Base-by-base conservation (phyloP, 2,113 vertebrate species). In the Pachypanchax playfairii region DNA sequence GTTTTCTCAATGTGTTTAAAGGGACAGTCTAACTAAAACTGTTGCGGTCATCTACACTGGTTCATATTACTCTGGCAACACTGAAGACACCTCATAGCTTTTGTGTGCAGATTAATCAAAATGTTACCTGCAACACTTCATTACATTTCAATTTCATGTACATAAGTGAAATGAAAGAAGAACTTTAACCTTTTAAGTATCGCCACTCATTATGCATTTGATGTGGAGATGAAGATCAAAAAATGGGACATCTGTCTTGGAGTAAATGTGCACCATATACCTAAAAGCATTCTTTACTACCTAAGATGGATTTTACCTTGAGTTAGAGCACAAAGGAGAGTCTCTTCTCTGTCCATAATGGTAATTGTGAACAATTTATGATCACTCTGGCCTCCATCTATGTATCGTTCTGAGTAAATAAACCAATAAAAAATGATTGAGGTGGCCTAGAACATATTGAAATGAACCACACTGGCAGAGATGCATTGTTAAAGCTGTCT, bases 391-490 rank as follows among this genome's bases (percentile, higher is more conserved):
- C 66, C 82, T 56, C 74, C 84, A 84, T 88, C 67, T 80, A 77
- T 83, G 86, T 83, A 86, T 85, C 70, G 73, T 77, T 80, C 69
- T 61, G 71, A 80, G 85, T 87, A 88, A 87, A 87, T 90, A 88
- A 88, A 86, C 82, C 85, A 81, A 84, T 88, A 88, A 83, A 85
- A 85, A 42, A 81, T 84, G 83, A 87, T 79, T 69, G 75, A 86
- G 79, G 50, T 65, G 82, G 79, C 63, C 83, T 49, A 39, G 57
- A 77, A 84, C 74, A 80, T 79, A 87, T 81, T 85, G 83, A 83
- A 80, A 80, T 79, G 65, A 80, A 75, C 44, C 72, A 22, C 61
- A 51, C 41, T 70, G 82, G 76, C 82, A 74, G 65, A 81, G 85
- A 89, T 72, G 76, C 65, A 88, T 83, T 66, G 74, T 79, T 70